These are phyloP conservation scores for Mus spretus DNA, from an alignment of 2,797 vertebrate genomes.

Conservation along the genomic window DNA sequence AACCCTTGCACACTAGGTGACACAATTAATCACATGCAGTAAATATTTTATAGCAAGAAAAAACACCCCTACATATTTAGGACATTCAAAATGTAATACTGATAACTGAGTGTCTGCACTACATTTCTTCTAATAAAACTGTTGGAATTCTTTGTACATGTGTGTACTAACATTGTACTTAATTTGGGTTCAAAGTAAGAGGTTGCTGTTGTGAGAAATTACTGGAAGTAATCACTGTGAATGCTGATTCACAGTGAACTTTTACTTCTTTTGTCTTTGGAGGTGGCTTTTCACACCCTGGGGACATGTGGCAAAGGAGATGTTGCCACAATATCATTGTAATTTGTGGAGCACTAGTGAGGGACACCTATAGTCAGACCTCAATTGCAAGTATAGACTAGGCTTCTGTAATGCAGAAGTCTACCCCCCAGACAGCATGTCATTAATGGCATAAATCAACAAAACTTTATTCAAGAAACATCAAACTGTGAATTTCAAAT, in stretches of 20 bases:
- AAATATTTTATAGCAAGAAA: neutral
- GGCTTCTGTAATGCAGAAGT: neutral
- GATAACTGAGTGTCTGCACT: neutral
- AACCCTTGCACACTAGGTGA: neutral
- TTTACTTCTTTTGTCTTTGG: constrained; percentile 51
- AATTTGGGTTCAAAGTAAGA: constrained; percentile 35
- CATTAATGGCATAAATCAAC: neutral
- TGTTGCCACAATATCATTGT: neutral
- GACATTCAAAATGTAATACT: neutral
- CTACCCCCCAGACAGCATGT: neutral
- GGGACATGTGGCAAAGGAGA: constrained; percentile 46
- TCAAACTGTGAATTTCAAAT: neutral
- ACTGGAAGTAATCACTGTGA: constrained; percentile 20
- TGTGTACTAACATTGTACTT: constrained; percentile 10
- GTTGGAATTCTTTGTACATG: neutral
- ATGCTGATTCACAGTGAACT: constrained; percentile 14
- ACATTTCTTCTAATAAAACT: neutral
- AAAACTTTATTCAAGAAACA: constrained; percentile 20
- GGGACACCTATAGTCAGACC: neutral
- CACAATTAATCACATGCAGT: neutral
- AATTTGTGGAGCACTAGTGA: neutral
- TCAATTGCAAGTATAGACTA: neutral
- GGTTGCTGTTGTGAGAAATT: neutral
- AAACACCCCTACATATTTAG: neutral
- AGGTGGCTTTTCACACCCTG: constrained; percentile 54